Base-by-base conservation (phyloP, 2,797 vertebrate species). In the Coregonus suidteri region DNA sequence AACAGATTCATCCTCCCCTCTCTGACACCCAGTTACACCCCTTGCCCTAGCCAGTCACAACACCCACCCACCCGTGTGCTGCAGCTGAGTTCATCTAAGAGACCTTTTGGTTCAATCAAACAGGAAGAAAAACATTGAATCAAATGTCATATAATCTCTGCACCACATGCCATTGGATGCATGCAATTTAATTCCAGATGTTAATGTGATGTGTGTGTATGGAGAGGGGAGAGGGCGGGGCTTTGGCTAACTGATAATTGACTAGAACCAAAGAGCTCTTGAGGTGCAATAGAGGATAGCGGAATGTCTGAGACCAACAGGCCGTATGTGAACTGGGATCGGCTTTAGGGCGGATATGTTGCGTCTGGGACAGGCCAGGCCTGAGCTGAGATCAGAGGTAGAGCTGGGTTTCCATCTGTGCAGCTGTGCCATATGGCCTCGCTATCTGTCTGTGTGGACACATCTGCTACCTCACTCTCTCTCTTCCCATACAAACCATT, bases 111-210 rank as follows among this genome's bases (percentile, higher is more conserved):
- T 85, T 85, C 82, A 76, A 81, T 87, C 69, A 13, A 62, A 74
- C 72, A 64, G 53, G 30, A 75, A 86, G 64, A 74, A 51, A 34
- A 75, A 72, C 81, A 77, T 81, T 75, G 73, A 73, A 81, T 85
- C 79, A 54, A 83, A 82, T 82, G 76, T 75, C 51, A 72, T 67
- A 53, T 77, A 86, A 92, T 88, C 74, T 83, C 73, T 84, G 91
- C 89, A 89, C 86, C 92, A 92, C 87, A 89, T 88, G 85, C 85
- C 25, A 77, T 84, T 88, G 87, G 80, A 87, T 77, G 79, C 82
- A 84, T 91, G 88, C 80, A 77, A 83, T 84, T 83, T 86, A 74
- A 90, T 85, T 90, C 88, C 93, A 93, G 91, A 91, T 92, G 93
- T 94, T 68, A 83, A 80, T 85, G 84, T 81, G 70, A 78, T 83